Evolutionary conservation across 2,888 invertebrate species (phyloP).

Genomic region (Villa cingulata): DNA sequence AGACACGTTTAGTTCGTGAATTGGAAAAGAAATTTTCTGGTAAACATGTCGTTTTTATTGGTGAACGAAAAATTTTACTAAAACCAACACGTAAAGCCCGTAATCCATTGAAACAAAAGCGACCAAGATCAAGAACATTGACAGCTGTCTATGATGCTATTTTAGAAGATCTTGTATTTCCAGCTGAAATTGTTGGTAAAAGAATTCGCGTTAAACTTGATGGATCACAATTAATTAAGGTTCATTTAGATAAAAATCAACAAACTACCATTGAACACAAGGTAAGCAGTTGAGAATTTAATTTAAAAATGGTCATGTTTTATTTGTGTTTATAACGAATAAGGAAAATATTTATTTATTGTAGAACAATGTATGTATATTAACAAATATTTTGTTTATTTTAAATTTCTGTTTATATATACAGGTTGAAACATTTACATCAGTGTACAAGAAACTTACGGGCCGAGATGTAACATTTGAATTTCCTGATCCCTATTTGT

Average conservation of each 20-base stretch:
- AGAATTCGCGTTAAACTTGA: conserved; percentile 91
- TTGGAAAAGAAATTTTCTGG: conserved; percentile 99
- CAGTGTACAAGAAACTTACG: conserved; percentile 97
- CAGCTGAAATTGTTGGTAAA: conserved; percentile 98
- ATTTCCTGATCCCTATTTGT: conserved; percentile 75
- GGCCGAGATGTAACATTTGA: conserved; percentile 98
- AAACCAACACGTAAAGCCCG: conserved; percentile 94
- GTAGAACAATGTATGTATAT: too few relatives aligned
- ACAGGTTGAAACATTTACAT: conserved; percentile 94
- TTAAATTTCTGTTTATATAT: conserved; percentile 28
- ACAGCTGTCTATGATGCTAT: conserved; percentile 97
- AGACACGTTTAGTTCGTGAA: conserved; percentile 90
- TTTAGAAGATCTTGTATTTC: conserved; percentile 93
- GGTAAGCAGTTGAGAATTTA: conserved; percentile 43
- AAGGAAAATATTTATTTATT: too few relatives aligned
- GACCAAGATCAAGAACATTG: conserved; percentile 71
- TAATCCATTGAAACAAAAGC: conserved; percentile 61
- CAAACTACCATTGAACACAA: conserved; percentile 99
- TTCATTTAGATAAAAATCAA: conserved; percentile 95
- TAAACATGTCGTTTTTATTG: conserved; percentile 95
- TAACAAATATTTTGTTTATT: too few relatives aligned
- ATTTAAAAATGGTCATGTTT: too few relatives aligned
- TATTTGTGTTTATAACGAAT: too few relatives aligned
- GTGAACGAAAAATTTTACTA: conserved; percentile 92
- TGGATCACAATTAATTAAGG: conserved; percentile 91